Base-by-base conservation (phyloP, 1,140 invertebrate genomes). In the Drosophila fuyamai region DNA sequence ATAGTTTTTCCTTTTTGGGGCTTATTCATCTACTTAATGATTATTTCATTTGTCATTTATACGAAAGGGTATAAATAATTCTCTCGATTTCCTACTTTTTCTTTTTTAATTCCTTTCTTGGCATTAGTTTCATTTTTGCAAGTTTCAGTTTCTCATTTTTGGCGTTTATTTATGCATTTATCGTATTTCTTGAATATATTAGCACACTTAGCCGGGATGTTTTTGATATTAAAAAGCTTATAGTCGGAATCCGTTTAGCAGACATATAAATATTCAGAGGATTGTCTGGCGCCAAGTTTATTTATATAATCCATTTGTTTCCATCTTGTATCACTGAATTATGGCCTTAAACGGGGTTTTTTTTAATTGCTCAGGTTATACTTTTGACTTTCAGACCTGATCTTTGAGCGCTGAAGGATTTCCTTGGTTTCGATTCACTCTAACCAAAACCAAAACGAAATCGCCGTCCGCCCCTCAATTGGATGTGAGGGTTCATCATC, bases 251-350 rank as follows among this genome's bases (percentile, higher is more conserved):
- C 43, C 65, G 66, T 71, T 71, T 71, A 71, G 68, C 65, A 71
- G 66, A 71, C 65, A 71, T 71, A 72, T 72, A 57, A 70, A 71
- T 71, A 72, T 71, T 72, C 68, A 72, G 65, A 50, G 53, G n/a
- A 29, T 71, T 57, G 68, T 50, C 27, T 38, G 68, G 68, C 68
- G 68, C 68, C 68, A 43, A 12, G n/a, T 32, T 58, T 50, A 48
- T 71, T 48, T 72, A 48, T 72, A 36, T 71, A 57, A 70, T 71
- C 67, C 67, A 57, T 71, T 71, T 71, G 10, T 48, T 32, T 32
- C 6, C 8, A 32, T 32, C 8, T 32, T 32, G 29, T 32, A 7
- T 32, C 29, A 32, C 29, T 32, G 29, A 32, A 32, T 32, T 48
- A 47, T 29, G 50, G 48, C 66, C 29, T 58, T 71, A 71, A 71